Percentiles rank a stretch among this genome's conserved stretches.
Evolutionary conservation across 2,113 vertebrate genomes (phyloP).

Genomic region (Leuciscus idus): DNA sequence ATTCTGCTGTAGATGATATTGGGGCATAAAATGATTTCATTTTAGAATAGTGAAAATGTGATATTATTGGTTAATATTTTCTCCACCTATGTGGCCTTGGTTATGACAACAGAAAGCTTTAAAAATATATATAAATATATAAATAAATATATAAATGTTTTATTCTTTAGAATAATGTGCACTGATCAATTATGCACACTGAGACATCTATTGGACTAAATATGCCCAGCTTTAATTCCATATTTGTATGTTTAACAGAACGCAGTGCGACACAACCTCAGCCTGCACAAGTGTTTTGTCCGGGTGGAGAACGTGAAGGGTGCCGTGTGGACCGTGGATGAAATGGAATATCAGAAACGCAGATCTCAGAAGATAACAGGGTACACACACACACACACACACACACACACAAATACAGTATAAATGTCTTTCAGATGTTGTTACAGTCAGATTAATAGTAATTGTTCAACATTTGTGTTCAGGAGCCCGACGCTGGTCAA

Average conservation of each 20-base stretch:
- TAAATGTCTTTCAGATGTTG: background rate
- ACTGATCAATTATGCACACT: background rate
- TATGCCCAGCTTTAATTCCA: background rate
- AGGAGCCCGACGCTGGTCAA: conserved; percentile 99
- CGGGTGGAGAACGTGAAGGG: conserved; percentile 99
- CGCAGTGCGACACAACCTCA: conserved; percentile 98
- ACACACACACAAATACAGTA: too few species aligned
- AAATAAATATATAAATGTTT: background rate
- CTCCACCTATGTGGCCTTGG: background rate
- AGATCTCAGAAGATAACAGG: conserved; percentile 99
- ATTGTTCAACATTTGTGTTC: conserved; percentile 56
- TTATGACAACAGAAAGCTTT: background rate
- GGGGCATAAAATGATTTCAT: too few species aligned
- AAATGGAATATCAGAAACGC: conserved; percentile 99
- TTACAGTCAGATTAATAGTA: background rate
- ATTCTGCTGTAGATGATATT: background rate
- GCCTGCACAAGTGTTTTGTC: conserved; percentile 99
- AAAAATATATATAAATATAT: background rate
- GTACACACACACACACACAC: conserved; percentile 72
- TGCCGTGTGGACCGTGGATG: conserved; percentile 98
- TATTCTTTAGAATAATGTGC: background rate
- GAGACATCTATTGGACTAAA: background rate
- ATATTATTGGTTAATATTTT: background rate
- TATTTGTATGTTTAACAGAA: conserved; percentile 78
- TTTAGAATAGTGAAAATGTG: too few species aligned